Evolutionary conservation across 2,888 invertebrate genomes (phyloP).

Genomic region (Trichacis sp.): DNA sequence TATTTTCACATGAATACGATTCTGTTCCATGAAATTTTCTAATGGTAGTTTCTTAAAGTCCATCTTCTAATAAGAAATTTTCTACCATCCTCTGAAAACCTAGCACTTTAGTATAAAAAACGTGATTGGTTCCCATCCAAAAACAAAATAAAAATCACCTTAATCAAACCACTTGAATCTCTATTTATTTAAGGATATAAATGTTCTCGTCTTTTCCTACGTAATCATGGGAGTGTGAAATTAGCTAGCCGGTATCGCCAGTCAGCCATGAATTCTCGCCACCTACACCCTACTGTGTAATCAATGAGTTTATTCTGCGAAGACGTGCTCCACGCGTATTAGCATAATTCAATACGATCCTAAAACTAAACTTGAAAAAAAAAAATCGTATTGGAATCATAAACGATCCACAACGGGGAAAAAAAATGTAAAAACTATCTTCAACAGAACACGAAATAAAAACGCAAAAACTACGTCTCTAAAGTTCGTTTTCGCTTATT

Average conservation of each 20-base stretch:
- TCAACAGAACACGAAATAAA: neutral
- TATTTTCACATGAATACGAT: no score
- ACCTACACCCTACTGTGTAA: conserved; percentile 20
- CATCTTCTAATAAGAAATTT: no score
- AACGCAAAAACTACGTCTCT: conserved; percentile 8
- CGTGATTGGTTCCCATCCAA: no score
- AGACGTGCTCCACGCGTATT: neutral
- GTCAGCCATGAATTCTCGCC: conserved; percentile 57
- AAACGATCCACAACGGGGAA: neutral
- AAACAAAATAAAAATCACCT: conserved; percentile 11
- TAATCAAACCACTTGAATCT: conserved; percentile 10
- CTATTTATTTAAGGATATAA: conserved; percentile 55
- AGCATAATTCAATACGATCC: no score
- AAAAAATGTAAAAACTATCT: no score
- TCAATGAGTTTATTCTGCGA: conserved; percentile 6
- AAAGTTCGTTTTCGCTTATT: conserved; percentile 56
- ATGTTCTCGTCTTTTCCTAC: conserved; percentile 63
- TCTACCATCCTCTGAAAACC: no score
- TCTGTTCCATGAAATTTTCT: no score
- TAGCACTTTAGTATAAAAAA: no score
- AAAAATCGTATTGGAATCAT: neutral
- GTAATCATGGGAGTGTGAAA: conserved; percentile 67
- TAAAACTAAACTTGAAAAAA: no score
- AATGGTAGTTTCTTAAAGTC: no score
- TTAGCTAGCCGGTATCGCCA: conserved; percentile 64